phyloP scores from a whole-genome alignment of 2,888 invertebrate species.

The Galeopsomyia nigrocyanea region DNA sequence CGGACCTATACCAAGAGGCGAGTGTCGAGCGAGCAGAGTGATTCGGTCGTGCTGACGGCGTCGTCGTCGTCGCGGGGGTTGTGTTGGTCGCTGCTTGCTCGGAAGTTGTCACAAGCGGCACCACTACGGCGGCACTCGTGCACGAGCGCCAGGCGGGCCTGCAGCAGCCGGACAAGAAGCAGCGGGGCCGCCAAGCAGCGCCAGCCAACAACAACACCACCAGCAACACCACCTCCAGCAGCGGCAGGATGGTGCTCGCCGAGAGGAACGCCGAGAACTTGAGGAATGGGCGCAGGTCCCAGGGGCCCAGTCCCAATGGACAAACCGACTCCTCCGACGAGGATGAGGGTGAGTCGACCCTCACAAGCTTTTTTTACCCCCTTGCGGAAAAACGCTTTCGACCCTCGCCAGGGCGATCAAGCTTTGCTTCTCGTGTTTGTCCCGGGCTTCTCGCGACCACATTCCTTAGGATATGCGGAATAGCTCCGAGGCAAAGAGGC shows the following conservation, averaged over 20 bases:
- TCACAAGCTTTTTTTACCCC: constrained; percentile 8
- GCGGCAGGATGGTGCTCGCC: constrained; percentile 82
- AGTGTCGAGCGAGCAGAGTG: too few species aligned
- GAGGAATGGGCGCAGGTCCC: constrained; percentile 88
- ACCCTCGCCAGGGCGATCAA: too few species aligned
- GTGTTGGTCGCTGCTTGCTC: too few species aligned
- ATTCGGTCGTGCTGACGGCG: too few species aligned
- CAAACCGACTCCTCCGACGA: constrained; percentile 89
- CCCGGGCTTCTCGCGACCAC: background rate
- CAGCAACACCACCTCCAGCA: background rate
- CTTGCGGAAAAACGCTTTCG: too few species aligned
- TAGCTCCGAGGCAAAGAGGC: background rate
- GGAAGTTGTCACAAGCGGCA: background rate
- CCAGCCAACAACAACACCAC: too few species aligned
- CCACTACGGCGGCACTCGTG: constrained; percentile 5
- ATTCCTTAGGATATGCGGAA: background rate
- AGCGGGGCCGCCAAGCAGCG: too few species aligned
- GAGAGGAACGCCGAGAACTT: constrained; percentile 87
- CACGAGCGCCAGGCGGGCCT: background rate
- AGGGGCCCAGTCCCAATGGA: constrained; percentile 92
- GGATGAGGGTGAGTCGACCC: constrained; percentile 78
- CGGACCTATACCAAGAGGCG: too few species aligned
- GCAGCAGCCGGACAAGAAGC: background rate
- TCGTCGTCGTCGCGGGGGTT: too few species aligned
- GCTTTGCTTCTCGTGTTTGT: background rate